Evolutionary conservation across 2,888 invertebrate genomes (phyloP).

Genomic region (Drosophila prostipennis): DNA sequence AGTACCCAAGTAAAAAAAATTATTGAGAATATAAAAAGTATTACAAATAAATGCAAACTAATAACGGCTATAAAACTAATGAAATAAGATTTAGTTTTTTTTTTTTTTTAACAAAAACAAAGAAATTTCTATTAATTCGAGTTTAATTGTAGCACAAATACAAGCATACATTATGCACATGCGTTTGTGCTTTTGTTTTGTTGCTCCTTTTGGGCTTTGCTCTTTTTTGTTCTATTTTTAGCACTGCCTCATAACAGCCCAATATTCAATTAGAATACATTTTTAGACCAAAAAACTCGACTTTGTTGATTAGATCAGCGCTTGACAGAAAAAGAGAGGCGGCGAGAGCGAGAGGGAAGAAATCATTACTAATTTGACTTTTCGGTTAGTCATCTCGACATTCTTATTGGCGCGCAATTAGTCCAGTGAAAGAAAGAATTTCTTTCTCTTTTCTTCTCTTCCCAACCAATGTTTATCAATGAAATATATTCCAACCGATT

Average conservation of each 20-base stretch:
- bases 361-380: conserved; percentile 62
- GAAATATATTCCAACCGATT: conserved; percentile 46
- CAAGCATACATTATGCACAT: conserved; percentile 28
- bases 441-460: too few species aligned
- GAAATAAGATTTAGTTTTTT: too few species aligned
- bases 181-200: conserved; percentile 38
- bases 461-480: conserved; percentile 33
- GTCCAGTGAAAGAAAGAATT: conserved; percentile 45
- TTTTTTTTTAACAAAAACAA: too few species aligned
- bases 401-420: conserved; percentile 60
- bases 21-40: too few species aligned
- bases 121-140: background rate
- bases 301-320: conserved; percentile 46
- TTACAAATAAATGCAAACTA: too few species aligned
- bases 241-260: conserved; percentile 26
- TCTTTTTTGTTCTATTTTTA: conserved; percentile 37
- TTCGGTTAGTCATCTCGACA: conserved; percentile 66
- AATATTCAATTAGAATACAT: conserved; percentile 54
- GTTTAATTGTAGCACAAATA: background rate
- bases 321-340: background rate
- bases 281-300: conserved; percentile 46
- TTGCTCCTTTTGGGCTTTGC: conserved; percentile 41
- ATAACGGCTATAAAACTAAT: too few species aligned
- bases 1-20: too few species aligned
- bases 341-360: background rate